phyloP scores from a whole-genome alignment of 2,797 vertebrate species.

The Sarcoramphus papa region DNA sequence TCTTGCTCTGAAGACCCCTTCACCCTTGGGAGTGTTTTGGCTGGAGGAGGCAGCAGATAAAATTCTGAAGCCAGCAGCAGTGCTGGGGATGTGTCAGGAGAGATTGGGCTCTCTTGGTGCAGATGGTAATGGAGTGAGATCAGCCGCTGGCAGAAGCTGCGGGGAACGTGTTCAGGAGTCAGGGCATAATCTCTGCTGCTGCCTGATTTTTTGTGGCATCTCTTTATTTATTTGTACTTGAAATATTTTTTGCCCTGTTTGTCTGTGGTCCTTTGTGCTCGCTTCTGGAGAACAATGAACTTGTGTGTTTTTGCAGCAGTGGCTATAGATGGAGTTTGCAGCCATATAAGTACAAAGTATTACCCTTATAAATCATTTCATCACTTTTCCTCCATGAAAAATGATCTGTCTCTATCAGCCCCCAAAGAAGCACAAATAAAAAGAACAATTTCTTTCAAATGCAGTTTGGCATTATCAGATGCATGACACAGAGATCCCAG shows the following conservation, averaged over 20 bases:
- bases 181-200: neutral
- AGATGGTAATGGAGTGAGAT: constrained; percentile 10
- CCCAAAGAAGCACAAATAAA: neutral
- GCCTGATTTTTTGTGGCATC: constrained; percentile 6
- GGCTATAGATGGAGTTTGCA: neutral
- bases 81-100: constrained; percentile 9
- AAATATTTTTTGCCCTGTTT: neutral
- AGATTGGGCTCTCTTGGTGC: neutral
- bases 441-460: neutral
- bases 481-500: neutral
- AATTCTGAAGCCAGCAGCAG: neutral
- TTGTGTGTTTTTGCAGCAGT: neutral
- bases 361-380: neutral
- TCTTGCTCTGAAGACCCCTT: neutral
- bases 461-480: neutral
- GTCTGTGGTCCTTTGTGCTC: neutral
- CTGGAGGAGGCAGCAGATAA: neutral
- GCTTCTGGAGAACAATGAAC: neutral
- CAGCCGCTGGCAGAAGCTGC: neutral
- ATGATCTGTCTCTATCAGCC: neutral
- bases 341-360: neutral
- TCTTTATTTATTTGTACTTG: constrained; percentile 8
- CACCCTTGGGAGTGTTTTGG: neutral
- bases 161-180: neutral
- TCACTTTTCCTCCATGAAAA: neutral